A percentile compares a stretch with the other conserved stretches of the same genome.
These are phyloP conservation scores for Pseudomyrmex gracilis DNA, from an alignment of 1,140 invertebrate genomes.

Conservation along the genomic window DNA sequence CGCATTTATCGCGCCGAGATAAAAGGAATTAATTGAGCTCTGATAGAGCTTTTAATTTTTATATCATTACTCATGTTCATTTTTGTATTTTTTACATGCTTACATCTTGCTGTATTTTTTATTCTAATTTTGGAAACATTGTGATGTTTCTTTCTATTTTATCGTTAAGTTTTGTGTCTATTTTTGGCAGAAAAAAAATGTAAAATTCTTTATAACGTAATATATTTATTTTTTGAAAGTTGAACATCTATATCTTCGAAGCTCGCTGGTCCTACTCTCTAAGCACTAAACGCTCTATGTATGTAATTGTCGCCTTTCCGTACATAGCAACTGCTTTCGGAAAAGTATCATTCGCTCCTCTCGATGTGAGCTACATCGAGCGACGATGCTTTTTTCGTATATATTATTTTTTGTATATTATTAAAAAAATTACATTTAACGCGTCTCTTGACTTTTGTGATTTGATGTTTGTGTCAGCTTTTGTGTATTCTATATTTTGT, in stretches of 20 bases:
- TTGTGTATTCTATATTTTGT: conserved; percentile 27
- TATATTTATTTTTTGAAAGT: background rate
- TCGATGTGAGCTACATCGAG: conserved; percentile 15
- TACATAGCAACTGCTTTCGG: conserved; percentile 46
- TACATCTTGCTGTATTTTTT: background rate
- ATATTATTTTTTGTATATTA: too few species aligned
- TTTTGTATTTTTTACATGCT: too few species aligned
- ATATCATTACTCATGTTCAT: too few species aligned
- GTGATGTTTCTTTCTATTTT: conserved; percentile 27
- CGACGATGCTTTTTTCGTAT: background rate
- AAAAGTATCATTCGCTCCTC: background rate
- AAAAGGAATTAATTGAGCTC: background rate
- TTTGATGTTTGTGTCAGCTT: conserved; percentile 14
- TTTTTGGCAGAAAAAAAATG: background rate
- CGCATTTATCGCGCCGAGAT: background rate
- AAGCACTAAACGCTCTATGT: conserved; percentile 38
- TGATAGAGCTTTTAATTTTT: too few species aligned
- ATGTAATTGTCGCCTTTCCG: conserved; percentile 55
- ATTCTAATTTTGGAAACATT: conserved; percentile 14
- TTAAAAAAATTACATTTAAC: too few species aligned
- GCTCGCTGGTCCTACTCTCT: conserved; percentile 38
- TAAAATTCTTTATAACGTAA: background rate
- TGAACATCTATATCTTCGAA: background rate
- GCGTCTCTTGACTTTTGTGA: background rate
- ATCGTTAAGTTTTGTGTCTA: background rate